Percentiles rank a stretch among this genome's conserved stretches.
These are phyloP conservation scores for Notolepis coatsorum DNA, from an alignment of 2,797 vertebrate species.

Conservation along the genomic window DNA sequence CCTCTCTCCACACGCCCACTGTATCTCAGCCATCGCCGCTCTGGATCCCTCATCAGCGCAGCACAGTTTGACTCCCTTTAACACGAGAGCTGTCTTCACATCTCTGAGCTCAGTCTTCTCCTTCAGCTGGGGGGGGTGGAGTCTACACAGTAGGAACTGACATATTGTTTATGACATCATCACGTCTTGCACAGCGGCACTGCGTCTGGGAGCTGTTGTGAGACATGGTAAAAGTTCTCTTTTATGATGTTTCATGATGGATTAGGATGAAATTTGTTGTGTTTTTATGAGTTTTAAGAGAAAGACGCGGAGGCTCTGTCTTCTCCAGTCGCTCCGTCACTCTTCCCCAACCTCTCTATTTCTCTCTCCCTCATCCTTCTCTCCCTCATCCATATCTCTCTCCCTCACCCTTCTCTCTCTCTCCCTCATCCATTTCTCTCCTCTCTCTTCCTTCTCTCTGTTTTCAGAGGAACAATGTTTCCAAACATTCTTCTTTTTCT, in stretches of 20 bases:
- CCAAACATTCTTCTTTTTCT: too few relatives aligned
- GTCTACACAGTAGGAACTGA: background rate
- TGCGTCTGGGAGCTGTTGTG: slow-evolving; percentile 1
- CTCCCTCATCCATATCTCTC: too few relatives aligned
- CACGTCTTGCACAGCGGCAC: slow-evolving; percentile 3
- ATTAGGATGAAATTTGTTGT: background rate
- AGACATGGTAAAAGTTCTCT: slow-evolving; percentile 7
- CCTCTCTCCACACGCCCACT: slow-evolving; percentile 2
- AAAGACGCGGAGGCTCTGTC: background rate
- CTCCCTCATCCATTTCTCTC: too few relatives aligned
- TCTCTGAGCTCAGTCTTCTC: slow-evolving; percentile 3
- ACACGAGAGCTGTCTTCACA: background rate
- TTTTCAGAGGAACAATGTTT: too few relatives aligned
- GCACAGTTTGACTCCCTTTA: slow-evolving; percentile 24
- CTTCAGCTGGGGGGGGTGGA: slow-evolving; percentile 3
- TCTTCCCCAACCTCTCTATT: too few relatives aligned
- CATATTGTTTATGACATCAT: slow-evolving; percentile 35
- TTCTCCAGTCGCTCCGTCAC: too few relatives aligned
- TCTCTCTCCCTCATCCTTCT: too few relatives aligned
- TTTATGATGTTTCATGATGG: background rate
- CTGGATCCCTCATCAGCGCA: slow-evolving; percentile 6
- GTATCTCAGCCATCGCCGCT: background rate
- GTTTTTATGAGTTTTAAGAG: too few relatives aligned
- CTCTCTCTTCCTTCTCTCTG: too few relatives aligned
- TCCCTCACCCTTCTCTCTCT: too few relatives aligned